A percentile compares a stretch with the other conserved stretches of the same genome.
Evolutionary conservation across 2,888 invertebrate genomes (phyloP).

Genomic region (Drosophila maculinotata): DNA sequence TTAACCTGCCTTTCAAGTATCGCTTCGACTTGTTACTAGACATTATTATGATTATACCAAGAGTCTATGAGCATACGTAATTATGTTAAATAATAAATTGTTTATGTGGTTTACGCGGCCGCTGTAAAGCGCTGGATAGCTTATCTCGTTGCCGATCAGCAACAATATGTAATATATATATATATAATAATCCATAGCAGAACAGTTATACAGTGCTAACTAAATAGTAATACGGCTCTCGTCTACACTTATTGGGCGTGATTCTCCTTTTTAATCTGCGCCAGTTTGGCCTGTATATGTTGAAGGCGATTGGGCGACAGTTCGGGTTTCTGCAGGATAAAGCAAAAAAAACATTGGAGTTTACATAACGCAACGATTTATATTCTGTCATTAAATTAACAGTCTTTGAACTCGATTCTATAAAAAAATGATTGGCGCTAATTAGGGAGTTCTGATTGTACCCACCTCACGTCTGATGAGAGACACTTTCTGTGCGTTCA

Average conservation of each 20-base stretch:
- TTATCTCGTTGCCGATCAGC: constrained; percentile 35
- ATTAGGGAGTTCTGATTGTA: constrained; percentile 7
- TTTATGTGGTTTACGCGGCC: constrained; percentile 41
- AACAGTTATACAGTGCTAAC: constrained; percentile 41
- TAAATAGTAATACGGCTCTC: constrained; percentile 39
- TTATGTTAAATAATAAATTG: constrained; percentile 74
- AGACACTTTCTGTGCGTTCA: constrained; percentile 83
- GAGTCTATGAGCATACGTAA: constrained; percentile 59
- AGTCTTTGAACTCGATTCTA: neutral
- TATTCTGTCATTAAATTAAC: neutral
- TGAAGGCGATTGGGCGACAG: constrained; percentile 84
- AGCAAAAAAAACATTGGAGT: constrained; percentile 9
- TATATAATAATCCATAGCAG: constrained; percentile 37
- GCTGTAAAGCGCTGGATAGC: constrained; percentile 23
- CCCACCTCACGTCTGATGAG: constrained; percentile 83
- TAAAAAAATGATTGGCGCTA: neutral
- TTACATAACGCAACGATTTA: neutral
- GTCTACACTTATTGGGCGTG: constrained; percentile 70
- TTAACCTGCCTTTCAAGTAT: constrained; percentile 61
- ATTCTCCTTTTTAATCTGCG: constrained; percentile 84
- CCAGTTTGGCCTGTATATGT: constrained; percentile 85
- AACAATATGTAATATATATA: constrained; percentile 40
- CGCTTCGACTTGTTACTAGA: constrained; percentile 58
- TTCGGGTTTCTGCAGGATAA: constrained; percentile 80
- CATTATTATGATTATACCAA: constrained; percentile 53